Conservation (phyloP, 2,113 vertebrate genomes). For the Rousettus leschenaultii region DNA sequence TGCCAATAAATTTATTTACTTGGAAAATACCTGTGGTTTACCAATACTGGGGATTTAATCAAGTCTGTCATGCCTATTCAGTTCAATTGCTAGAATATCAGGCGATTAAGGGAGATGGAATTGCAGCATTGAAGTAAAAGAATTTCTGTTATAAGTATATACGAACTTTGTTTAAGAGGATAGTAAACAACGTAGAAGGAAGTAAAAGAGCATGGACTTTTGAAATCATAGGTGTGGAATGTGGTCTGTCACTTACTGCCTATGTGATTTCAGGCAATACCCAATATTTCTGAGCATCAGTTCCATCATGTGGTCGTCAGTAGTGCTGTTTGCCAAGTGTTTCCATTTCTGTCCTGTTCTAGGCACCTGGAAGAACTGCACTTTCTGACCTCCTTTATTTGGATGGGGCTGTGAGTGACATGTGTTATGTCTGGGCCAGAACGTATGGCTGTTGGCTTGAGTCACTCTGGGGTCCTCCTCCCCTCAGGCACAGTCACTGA, state of each 20-base stretch:
- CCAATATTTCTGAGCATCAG: too few relatives aligned
- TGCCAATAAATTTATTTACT: too few relatives aligned
- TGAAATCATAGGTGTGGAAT: not conserved
- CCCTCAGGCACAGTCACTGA: not conserved
- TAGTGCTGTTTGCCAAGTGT: not conserved
- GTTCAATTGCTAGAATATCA: too few relatives aligned
- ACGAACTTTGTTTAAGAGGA: not conserved
- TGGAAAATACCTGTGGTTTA: too few relatives aligned
- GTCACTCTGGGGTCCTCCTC: not conserved
- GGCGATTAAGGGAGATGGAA: not conserved
- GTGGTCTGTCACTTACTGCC: not conserved
- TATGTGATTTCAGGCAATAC: not conserved
- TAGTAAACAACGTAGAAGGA: not conserved
- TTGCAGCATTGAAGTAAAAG: not conserved
- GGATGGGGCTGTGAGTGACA: too few relatives aligned
- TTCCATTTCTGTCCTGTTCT: not conserved
- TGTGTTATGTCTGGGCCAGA: not conserved
- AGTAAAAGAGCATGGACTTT: not conserved
- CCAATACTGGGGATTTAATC: too few relatives aligned
- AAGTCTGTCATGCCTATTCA: too few relatives aligned
- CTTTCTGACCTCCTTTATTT: not conserved
- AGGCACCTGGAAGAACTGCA: not conserved
- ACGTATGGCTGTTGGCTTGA: not conserved
- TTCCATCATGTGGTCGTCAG: not conserved
- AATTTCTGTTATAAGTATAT: not conserved